A percentile compares a stretch with the other conserved stretches of the same genome.
Conservation (phyloP, 2,888 invertebrate species). For the Frankliniella intonsa region DNA sequence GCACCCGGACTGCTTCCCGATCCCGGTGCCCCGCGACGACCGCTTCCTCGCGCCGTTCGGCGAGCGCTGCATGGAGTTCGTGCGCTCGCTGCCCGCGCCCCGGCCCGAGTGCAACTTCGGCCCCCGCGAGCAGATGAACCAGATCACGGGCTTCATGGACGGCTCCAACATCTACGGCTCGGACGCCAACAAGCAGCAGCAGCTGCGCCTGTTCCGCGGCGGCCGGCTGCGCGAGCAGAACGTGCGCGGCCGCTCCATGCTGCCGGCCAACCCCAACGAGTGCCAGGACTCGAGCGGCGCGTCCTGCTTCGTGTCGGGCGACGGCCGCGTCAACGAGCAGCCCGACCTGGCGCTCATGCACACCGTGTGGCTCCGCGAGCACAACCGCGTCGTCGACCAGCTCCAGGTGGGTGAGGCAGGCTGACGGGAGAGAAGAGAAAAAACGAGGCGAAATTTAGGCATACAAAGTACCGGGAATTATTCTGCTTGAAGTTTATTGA, state of each 20-base stretch:
- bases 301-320: conserved; percentile 41
- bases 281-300: conserved; percentile 51
- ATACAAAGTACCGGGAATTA: too few species aligned
- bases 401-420: conserved; percentile 37
- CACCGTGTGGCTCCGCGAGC: conserved; percentile 51
- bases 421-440: too few species aligned
- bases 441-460: too few species aligned
- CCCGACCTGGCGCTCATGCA: conserved; percentile 49
- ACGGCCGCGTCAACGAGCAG: conserved; percentile 48
- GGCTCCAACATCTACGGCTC: conserved; percentile 72
- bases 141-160: conserved; percentile 68
- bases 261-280: conserved; percentile 61
- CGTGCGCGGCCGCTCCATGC: conserved; percentile 61
- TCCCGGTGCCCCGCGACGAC: conserved; percentile 46
- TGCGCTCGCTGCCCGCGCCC: conserved; percentile 47
- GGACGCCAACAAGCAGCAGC: conserved; percentile 52
- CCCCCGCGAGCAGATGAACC: conserved; percentile 62
- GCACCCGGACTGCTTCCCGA: conserved; percentile 46
- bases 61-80: conserved; percentile 49
- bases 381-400: conserved; percentile 49
- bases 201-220: conserved; percentile 56
- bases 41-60: conserved; percentile 45
- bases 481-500: too few species aligned
- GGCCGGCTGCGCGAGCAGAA: conserved; percentile 62
- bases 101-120: conserved; percentile 50